Percentiles rank a stretch among this genome's conserved stretches.
These are phyloP conservation scores for Oncorhynchus clarkii DNA, from an alignment of 2,113 vertebrate species.

Conservation along the genomic window DNA sequence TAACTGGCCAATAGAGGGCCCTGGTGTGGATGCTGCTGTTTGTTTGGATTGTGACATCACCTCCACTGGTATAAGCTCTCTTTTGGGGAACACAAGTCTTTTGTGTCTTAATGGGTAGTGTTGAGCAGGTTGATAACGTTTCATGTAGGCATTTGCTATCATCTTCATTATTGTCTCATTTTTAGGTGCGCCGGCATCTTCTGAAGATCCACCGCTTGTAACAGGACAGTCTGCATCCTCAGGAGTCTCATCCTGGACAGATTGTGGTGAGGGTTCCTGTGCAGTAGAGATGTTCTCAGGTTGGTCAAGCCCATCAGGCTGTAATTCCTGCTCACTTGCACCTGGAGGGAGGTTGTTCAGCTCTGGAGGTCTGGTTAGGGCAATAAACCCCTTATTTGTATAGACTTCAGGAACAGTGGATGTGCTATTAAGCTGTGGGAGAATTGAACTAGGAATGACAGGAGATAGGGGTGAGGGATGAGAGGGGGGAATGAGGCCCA, in stretches of 20 bases:
- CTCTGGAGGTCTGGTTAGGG: slow-evolving; percentile 34
- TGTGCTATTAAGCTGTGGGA: slow-evolving; percentile 1
- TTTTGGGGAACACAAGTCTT: slow-evolving; percentile 46
- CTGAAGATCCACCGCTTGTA: slow-evolving; percentile 8
- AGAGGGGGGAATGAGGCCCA: slow-evolving; percentile 35
- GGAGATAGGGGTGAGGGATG: slow-evolving; percentile 20
- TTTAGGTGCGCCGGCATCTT: slow-evolving; percentile 22
- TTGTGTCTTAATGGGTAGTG: slow-evolving; percentile 18
- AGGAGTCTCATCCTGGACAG: slow-evolving; percentile 22
- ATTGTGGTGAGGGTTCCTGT: slow-evolving; percentile 16
- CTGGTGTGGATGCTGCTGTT: slow-evolving; percentile 17
- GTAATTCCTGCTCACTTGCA: slow-evolving; percentile 17
- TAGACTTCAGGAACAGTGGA: slow-evolving; percentile 32
- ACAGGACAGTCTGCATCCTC: slow-evolving; percentile 19
- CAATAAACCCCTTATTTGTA: slow-evolving; percentile 28
- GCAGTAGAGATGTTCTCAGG: slow-evolving; percentile 21
- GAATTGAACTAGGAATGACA: neutral
- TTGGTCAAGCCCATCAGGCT: neutral
- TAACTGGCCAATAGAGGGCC: slow-evolving; percentile 55
- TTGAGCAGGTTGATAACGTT: slow-evolving; percentile 29
- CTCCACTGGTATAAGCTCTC: slow-evolving; percentile 58
- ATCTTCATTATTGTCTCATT: slow-evolving; percentile 67
- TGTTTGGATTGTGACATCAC: slow-evolving; percentile 34
- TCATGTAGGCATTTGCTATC: slow-evolving; percentile 70
- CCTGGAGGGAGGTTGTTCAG: slow-evolving; percentile 17